Evolutionary conservation across 1,140 invertebrate genomes (phyloP).

Genomic region (Nephila pilipes): DNA sequence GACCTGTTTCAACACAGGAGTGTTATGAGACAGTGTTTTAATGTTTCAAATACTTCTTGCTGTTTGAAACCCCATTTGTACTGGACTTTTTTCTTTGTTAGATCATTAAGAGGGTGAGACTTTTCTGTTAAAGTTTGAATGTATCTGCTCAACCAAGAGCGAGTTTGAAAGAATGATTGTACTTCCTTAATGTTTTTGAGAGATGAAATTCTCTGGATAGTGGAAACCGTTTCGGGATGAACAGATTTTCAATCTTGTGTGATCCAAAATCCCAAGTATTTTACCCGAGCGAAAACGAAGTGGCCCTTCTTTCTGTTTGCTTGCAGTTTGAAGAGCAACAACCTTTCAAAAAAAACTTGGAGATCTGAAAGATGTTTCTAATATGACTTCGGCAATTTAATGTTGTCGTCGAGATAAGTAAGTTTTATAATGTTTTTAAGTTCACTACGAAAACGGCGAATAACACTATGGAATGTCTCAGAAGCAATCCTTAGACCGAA

Average conservation of each 20-base stretch:
- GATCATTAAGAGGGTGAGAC: conserved; percentile 17
- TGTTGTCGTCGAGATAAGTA: background rate
- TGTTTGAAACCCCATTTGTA: conserved; percentile 66
- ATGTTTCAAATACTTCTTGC: conserved; percentile 40
- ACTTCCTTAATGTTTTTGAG: background rate
- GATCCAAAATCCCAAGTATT: too few relatives aligned
- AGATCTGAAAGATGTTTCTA: background rate
- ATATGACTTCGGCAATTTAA: background rate
- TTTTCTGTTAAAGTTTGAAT: background rate
- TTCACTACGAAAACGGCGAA: too few relatives aligned
- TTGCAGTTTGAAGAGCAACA: background rate
- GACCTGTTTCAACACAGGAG: background rate
- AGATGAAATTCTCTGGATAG: background rate
- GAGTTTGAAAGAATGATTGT: background rate
- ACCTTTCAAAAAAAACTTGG: background rate
- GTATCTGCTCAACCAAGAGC: background rate
- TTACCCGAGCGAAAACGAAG: too few relatives aligned
- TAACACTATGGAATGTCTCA: background rate
- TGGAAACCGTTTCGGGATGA: background rate
- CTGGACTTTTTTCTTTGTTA: conserved; percentile 33
- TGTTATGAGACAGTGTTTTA: conserved; percentile 35
- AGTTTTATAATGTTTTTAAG: background rate
- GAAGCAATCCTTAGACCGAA: background rate
- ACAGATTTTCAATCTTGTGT: too few relatives aligned
- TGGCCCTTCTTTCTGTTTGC: background rate